Evolutionary conservation across 2,888 invertebrate species (phyloP).

Genomic region (Vannuccia rotundouncinata): DNA sequence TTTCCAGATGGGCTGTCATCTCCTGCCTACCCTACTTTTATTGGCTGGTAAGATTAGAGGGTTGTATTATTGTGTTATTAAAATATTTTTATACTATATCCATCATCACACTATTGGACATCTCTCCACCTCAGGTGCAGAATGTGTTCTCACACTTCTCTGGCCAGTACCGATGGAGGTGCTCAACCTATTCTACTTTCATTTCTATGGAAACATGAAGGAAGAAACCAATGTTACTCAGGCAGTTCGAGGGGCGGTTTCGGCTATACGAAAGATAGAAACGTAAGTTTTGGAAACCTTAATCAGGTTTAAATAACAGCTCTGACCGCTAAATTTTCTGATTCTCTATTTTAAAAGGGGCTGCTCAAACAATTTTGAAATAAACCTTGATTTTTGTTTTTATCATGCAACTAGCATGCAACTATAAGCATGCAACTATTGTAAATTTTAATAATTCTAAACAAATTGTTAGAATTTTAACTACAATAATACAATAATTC

Average conservation of each 20-base stretch:
- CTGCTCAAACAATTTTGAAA: no score
- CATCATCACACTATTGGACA: neutral
- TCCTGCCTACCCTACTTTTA: slow-evolving; percentile 10
- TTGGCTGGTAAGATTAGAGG: neutral
- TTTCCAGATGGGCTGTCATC: neutral
- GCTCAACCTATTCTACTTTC: slow-evolving; percentile 48
- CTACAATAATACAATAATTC: no score
- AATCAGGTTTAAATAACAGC: no score
- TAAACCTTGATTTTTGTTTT: no score
- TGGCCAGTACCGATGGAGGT: slow-evolving; percentile 48
- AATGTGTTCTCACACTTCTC: slow-evolving; percentile 48
- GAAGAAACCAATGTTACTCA: slow-evolving; percentile 42
- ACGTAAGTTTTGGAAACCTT: no score
- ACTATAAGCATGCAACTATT: no score
- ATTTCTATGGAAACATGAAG: slow-evolving; percentile 48
- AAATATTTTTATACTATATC: no score
- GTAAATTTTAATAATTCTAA: no score
- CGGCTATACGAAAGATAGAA: slow-evolving; percentile 28
- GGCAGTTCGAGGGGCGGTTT: slow-evolving; percentile 44
- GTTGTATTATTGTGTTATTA: neutral
- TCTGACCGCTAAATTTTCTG: no score
- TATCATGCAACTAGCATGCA: no score
- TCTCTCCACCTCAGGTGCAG: slow-evolving; percentile 45
- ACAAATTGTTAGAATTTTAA: no score
- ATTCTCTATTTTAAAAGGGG: no score